phyloP scores from a whole-genome alignment of 2,888 invertebrate genomes.

The Eilema caniola region DNA sequence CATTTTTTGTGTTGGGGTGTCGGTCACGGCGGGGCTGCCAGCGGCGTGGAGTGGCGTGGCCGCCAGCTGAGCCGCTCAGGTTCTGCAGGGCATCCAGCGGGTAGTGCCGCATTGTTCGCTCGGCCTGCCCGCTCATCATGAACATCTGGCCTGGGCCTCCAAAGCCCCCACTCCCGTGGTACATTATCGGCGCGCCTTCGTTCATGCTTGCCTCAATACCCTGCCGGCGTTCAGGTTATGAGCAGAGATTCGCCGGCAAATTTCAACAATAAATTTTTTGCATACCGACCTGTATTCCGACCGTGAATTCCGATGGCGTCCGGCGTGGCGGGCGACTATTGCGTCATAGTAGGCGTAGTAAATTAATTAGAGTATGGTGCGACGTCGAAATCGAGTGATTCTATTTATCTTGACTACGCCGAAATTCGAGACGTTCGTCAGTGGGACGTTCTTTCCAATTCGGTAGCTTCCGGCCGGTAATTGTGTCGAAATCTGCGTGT shows the following conservation, averaged over 20 bases:
- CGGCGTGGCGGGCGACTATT: conserved; percentile 68
- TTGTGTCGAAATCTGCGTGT: conserved; percentile 65
- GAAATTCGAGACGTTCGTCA: conserved; percentile 81
- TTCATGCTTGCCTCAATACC: conserved; percentile 68
- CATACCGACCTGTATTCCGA: conserved; percentile 73
- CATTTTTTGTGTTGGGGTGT: conserved; percentile 56
- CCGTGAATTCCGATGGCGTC: conserved; percentile 64
- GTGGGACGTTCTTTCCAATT: conserved; percentile 66
- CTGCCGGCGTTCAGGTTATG: conserved; percentile 58
- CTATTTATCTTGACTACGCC: conserved; percentile 73
- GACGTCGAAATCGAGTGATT: conserved; percentile 72
- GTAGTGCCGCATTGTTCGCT: conserved; percentile 70
- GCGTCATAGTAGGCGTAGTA: conserved; percentile 78
- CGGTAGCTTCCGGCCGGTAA: conserved; percentile 63
- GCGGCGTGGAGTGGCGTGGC: conserved; percentile 64
- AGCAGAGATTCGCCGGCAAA: conserved; percentile 50
- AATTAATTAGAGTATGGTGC: conserved; percentile 68
- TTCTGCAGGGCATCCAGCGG: conserved; percentile 71
- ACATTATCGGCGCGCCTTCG: conserved; percentile 79
- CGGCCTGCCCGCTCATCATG: conserved; percentile 67
- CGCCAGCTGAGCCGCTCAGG: conserved; percentile 55
- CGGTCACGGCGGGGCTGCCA: conserved; percentile 70
- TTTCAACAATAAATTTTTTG: conserved; percentile 39
- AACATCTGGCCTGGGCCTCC: conserved; percentile 71
- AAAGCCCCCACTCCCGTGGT: conserved; percentile 72